A percentile compares a stretch with the other conserved stretches of the same genome.
Evolutionary conservation across 2,113 vertebrate genomes (phyloP).

Genomic region (Elaphurus davidianus): DNA sequence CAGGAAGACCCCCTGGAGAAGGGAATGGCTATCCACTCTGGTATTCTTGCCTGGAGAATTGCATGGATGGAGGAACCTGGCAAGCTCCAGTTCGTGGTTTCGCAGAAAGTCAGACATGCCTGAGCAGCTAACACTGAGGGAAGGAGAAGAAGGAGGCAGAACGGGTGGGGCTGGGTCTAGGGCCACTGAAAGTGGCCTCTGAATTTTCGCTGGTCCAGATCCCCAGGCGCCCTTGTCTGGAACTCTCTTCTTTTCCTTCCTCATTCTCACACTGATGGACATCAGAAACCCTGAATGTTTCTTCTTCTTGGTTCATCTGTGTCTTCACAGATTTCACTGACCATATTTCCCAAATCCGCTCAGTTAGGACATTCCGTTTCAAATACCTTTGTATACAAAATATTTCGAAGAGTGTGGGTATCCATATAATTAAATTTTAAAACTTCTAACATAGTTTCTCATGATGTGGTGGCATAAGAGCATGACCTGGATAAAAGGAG

Average conservation of each 20-base stretch:
- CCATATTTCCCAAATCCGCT: neutral
- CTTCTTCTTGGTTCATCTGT: neutral
- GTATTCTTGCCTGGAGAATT: neutral
- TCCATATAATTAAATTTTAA: neutral
- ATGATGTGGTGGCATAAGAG: too few species aligned
- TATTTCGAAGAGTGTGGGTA: neutral
- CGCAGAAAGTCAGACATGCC: fast-evolving
- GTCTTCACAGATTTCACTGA: neutral
- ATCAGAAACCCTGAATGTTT: fast-evolving
- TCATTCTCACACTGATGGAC: fast-evolving
- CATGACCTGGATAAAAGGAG: neutral
- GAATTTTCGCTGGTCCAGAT: fast-evolving
- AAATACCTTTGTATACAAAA: too few species aligned
- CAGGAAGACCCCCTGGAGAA: neutral
- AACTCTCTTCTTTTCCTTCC: neutral
- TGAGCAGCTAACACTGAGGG: neutral
- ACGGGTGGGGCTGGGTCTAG: neutral
- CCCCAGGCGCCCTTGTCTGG: neutral
- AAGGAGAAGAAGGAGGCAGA: fast-evolving
- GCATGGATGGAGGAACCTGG: neutral
- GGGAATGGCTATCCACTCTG: neutral
- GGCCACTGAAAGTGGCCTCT: neutral
- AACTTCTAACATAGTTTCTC: neutral
- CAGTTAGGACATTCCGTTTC: neutral
- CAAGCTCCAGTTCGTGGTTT: neutral